Conservation (phyloP, 2,888 invertebrate species). For the Epinotia nisella region DNA sequence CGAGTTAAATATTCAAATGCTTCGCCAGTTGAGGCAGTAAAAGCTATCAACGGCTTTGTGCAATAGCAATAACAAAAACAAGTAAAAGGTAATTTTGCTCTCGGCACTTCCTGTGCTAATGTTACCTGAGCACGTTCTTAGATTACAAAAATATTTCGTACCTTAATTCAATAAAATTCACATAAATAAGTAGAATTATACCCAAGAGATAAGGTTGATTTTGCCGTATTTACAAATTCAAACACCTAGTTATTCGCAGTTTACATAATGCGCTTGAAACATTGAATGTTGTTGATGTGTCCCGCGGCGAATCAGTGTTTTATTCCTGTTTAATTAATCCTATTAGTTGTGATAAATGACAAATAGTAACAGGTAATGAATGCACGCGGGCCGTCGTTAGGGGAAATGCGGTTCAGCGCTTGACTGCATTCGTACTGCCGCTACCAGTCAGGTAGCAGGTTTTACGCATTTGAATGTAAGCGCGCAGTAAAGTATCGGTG, state of each 20-base stretch:
- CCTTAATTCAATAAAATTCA: not conserved
- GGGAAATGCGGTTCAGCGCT: slow-evolving; percentile 7
- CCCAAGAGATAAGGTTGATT: not conserved
- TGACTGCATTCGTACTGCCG: not conserved
- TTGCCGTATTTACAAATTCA: not conserved
- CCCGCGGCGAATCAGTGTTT: slow-evolving; percentile 6
- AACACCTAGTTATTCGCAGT: not conserved
- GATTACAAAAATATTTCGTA: not conserved
- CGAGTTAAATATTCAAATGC: slow-evolving; percentile 1
- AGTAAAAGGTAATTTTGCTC: not conserved
- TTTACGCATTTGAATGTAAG: too few relatives aligned
- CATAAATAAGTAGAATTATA: not conserved
- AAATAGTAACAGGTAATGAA: slow-evolving; percentile 32
- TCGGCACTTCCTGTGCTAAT: not conserved
- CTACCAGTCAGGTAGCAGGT: too few relatives aligned
- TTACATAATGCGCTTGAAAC: not conserved
- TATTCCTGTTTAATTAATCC: slow-evolving; percentile 22
- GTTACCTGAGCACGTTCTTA: too few relatives aligned
- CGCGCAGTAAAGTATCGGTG: too few relatives aligned
- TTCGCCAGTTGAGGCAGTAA: not conserved
- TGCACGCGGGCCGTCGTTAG: slow-evolving; percentile 16
- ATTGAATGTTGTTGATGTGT: not conserved
- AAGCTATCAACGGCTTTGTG: not conserved
- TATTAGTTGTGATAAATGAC: slow-evolving; percentile 26
- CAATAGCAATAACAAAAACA: slow-evolving; percentile 1